Evolutionary conservation across 2,113 vertebrate genomes (phyloP).

Genomic region (Dipodomys merriami): DNA sequence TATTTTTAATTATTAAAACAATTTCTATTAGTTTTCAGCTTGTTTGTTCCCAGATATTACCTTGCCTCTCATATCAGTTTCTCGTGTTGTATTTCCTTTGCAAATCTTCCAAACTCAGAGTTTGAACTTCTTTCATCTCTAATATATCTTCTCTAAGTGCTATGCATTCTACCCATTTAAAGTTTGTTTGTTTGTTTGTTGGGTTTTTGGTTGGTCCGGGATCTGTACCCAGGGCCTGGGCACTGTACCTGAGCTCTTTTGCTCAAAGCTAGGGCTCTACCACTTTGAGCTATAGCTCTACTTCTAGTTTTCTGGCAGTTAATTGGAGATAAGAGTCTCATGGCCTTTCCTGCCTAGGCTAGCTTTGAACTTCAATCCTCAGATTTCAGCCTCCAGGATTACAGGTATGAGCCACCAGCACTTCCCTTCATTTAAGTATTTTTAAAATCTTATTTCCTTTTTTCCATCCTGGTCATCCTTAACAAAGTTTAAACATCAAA

Average conservation of each 20-base stretch:
- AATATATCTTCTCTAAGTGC: background rate
- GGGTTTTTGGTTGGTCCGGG: no score
- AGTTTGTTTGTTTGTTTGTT: no score
- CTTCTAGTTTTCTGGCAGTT: no score
- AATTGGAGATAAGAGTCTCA: no score
- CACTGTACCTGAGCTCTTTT: no score
- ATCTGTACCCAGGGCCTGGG: no score
- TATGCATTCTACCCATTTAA: background rate
- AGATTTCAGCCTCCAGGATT: no score
- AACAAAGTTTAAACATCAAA: background rate
- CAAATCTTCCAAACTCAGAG: background rate
- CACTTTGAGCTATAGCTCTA: no score
- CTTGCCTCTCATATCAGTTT: background rate
- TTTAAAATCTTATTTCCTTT: background rate
- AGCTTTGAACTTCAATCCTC: no score
- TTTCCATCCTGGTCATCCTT: background rate
- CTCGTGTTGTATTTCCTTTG: background rate
- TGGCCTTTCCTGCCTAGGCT: no score
- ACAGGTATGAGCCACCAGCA: no score
- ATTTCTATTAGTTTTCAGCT: conserved; percentile 20
- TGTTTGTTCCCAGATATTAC: background rate
- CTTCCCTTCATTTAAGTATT: background rate
- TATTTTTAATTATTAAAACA: conserved; percentile 16
- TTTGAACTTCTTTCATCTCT: background rate
- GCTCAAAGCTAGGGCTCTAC: no score